Evolutionary conservation across 2,113 vertebrate species (phyloP), one percentile per base, ranked within the genome.

Genomic region (Melanocharis versteri): DNA sequence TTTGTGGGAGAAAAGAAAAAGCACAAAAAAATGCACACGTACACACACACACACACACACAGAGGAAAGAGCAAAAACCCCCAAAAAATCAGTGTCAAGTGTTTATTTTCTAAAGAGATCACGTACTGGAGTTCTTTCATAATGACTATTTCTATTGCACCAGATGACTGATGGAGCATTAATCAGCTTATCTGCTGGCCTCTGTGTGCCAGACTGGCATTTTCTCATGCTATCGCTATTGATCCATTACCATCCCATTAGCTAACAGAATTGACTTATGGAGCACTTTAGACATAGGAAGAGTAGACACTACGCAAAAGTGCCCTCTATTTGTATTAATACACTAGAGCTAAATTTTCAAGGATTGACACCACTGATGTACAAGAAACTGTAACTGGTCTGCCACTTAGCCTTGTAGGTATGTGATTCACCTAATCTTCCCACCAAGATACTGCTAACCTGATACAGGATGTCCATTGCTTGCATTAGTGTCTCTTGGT

Each of bases 111-210:
- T 47, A 75, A 57, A 81, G 72, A 64, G 69, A 75, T 84, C 28
- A 84, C 0, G 1, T 64, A 56, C 37, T 30, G 15, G 15, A 81
- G 10, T 77, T 88, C 35, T 90, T 86, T 87, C 56, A 68, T 80
- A 83, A 86, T 81, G 42, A 51, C 75, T 93, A 8, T 91, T 95
- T 85, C 78, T 88, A 13, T 83, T 81, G 72, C 71, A 81, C 31
- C 31, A 78, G 40, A 75, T 87, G 76, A 64, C 64, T 71, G 76
- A 84, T 81, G 64, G 60, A 89, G 28, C 69, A 86, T 84, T 90
- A 86, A 94, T 93, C 76, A 95, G 47, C 48, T 94, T 93, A 89
- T 96, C 92, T 89, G 60, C 71, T 90, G 68, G n/a, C 12, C 75
- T 83, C 62, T 70, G 44, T 83, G 60, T 62, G 62, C 47, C 71